Evolutionary conservation across 2,797 vertebrate genomes (phyloP).

Genomic region (Cossypha polioptera): DNA sequence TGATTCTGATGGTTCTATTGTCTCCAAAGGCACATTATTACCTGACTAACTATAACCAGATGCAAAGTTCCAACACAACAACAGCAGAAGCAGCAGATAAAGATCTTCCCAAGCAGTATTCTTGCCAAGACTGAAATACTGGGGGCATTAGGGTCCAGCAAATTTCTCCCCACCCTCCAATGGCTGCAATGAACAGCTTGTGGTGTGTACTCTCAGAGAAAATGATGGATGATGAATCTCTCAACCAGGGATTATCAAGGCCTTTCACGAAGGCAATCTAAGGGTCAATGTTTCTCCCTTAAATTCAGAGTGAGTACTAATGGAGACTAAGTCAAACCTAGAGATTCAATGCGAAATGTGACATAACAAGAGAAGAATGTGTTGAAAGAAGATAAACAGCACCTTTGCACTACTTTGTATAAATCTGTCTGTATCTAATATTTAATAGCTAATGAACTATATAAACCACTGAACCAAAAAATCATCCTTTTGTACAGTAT

Average conservation of each 20-base stretch:
- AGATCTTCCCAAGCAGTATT: neutral
- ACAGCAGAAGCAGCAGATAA: neutral
- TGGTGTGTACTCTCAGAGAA: neutral
- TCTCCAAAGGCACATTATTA: neutral
- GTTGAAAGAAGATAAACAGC: neutral
- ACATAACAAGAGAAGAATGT: neutral
- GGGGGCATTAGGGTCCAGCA: neutral
- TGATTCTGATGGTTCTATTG: neutral
- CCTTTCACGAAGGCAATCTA: neutral
- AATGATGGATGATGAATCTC: neutral
- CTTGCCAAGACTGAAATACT: neutral
- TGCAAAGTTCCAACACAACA: neutral
- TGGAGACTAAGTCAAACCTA: neutral
- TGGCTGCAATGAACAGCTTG: neutral
- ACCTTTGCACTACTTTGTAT: neutral
- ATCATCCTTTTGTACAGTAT: constrained; percentile 19
- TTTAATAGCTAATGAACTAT: constrained; percentile 19
- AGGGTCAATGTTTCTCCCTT: neutral
- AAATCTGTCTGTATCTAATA: constrained; percentile 7
- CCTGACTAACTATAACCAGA: neutral
- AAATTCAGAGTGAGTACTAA: neutral
- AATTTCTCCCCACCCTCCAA: neutral
- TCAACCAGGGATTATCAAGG: neutral
- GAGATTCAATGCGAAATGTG: neutral
- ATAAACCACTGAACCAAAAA: constrained; percentile 37